phyloP scores from a whole-genome alignment of 2,888 invertebrate genomes.

The Drosophila planitibia region DNA sequence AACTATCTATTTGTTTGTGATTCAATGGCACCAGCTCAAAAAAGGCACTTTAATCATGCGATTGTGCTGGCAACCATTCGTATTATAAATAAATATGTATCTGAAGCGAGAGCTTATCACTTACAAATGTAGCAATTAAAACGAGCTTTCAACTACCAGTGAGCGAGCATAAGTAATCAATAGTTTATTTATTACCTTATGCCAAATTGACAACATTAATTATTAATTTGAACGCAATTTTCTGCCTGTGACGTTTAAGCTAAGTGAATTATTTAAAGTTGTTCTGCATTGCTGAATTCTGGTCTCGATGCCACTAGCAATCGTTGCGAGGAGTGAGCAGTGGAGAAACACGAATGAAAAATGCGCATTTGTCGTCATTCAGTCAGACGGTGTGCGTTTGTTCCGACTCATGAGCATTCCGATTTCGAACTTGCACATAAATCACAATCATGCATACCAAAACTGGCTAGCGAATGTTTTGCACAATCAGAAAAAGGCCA shows the following conservation, averaged over 20 bases:
- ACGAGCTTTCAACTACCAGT: neutral
- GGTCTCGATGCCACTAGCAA: neutral
- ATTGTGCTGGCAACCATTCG: neutral
- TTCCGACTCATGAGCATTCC: conserved; percentile 39
- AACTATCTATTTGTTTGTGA: conserved; percentile 6
- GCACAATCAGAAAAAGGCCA: conserved; percentile 7
- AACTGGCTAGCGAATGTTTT: conserved; percentile 32
- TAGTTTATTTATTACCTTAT: neutral
- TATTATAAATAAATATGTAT: neutral
- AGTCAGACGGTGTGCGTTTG: conserved; percentile 26
- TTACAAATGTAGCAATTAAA: neutral
- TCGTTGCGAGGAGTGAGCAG: neutral
- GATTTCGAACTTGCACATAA: conserved; percentile 49
- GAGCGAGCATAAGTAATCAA: neutral
- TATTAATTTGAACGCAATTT: conserved; percentile 2
- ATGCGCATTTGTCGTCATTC: conserved; percentile 42
- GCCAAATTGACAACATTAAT: neutral
- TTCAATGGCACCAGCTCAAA: conserved; percentile 33
- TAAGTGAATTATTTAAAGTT: conserved; percentile 24
- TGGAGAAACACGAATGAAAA: conserved; percentile 8
- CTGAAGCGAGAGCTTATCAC: neutral
- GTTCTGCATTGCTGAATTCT: conserved; percentile 30
- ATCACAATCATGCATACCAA: conserved; percentile 58
- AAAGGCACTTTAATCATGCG: neutral
- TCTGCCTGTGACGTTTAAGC: conserved; percentile 15